Conservation (phyloP, 1,140 invertebrate genomes). For the Euglossa dilemma region DNA sequence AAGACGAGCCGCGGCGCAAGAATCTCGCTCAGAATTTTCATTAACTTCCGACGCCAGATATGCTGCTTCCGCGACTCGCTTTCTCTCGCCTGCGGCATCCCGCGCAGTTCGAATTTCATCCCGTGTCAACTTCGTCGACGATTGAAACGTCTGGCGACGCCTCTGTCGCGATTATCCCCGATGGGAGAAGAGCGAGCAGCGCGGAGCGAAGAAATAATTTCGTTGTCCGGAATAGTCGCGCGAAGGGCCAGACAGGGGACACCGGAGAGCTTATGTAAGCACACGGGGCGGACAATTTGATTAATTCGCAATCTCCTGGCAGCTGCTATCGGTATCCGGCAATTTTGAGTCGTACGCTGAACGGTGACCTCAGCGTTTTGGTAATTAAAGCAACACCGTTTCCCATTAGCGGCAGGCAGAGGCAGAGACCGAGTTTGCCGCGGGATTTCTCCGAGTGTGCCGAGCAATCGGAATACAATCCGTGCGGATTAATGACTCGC, state of each 20-base stretch:
- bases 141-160: too few relatives aligned
- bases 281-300: slow-evolving; percentile 3
- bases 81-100: neutral
- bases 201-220: neutral
- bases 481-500: too few relatives aligned
- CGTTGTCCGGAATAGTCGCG: too few relatives aligned
- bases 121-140: too few relatives aligned
- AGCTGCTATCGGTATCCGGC: slow-evolving; percentile 9
- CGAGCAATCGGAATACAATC: neutral
- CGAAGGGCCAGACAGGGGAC: neutral
- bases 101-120: too few relatives aligned
- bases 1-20: neutral
- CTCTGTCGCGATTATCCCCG: neutral
- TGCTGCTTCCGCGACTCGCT: neutral
- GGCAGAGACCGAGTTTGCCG: neutral
- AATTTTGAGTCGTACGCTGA: neutral
- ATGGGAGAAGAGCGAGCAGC: neutral
- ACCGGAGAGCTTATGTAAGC: neutral
- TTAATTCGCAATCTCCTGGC: slow-evolving; percentile 11
- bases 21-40: slow-evolving; percentile 6
- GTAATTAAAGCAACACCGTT: slow-evolving; percentile 1
- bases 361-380: neutral
- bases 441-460: neutral
- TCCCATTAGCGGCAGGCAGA: too few relatives aligned
- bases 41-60: neutral